A percentile compares a stretch with the other conserved stretches of the same genome.
Conservation (phyloP, 2,797 vertebrate species). For the Vipera ursinii region DNA sequence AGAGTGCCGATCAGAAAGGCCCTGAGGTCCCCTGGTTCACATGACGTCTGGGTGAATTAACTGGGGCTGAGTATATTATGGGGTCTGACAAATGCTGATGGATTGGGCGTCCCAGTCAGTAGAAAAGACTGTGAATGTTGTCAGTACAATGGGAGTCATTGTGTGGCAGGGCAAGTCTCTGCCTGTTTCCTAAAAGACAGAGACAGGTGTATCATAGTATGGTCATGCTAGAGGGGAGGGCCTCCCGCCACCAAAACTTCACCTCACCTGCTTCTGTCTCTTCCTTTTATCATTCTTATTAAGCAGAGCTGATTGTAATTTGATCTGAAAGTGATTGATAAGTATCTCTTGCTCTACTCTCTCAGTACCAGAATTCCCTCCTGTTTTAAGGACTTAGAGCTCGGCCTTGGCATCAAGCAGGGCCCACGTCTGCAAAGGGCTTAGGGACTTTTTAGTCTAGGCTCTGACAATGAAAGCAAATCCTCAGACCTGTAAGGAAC, state of each 20-base stretch:
- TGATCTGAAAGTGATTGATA: neutral
- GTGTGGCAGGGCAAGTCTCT: conserved; percentile 82
- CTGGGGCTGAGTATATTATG: conserved; percentile 63
- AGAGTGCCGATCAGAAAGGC: conserved; percentile 64
- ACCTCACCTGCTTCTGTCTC: neutral
- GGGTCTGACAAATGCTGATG: conserved; percentile 68
- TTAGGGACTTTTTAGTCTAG: neutral
- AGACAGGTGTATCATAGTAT: conserved; percentile 87
- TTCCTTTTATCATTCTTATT: neutral
- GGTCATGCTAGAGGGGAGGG: conserved; percentile 76
- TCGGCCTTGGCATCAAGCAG: neutral
- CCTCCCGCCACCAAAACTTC: conserved; percentile 27
- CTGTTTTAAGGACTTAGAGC: neutral
- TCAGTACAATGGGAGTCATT: conserved; percentile 87
- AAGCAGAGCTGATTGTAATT: neutral
- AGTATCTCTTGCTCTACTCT: neutral
- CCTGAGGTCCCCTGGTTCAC: conserved; percentile 70
- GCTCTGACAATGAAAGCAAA: neutral
- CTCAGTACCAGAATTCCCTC: neutral
- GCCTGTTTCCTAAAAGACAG: conserved; percentile 83
- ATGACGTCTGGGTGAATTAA: conserved; percentile 70
- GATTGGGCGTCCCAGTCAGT: conserved; percentile 76
- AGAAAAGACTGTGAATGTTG: conserved; percentile 70
- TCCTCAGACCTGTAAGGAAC: neutral
- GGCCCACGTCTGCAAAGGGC: neutral